phyloP scores from a whole-genome alignment of 1,140 invertebrate genomes.

The Brachionus angularis region DNA sequence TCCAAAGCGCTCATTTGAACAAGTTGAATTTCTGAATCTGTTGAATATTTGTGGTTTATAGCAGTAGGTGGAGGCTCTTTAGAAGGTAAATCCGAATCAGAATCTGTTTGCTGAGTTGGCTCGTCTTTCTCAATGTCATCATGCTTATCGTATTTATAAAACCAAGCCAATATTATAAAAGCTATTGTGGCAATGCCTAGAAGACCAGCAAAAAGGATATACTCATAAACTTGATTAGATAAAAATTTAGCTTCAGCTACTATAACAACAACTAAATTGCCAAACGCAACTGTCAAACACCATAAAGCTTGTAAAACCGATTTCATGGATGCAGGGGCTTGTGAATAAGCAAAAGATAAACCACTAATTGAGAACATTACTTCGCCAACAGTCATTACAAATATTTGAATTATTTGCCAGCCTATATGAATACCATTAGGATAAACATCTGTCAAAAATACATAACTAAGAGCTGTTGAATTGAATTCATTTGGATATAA shows the following conservation, averaged over 20 bases:
- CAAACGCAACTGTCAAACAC: constrained; percentile 80
- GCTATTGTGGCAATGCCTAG: constrained; percentile 77
- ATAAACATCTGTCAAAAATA: constrained; percentile 28
- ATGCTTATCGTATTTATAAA: no score
- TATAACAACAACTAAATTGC: constrained; percentile 82
- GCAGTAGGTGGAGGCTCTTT: no score
- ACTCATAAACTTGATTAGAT: constrained; percentile 63
- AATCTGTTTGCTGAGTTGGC: no score
- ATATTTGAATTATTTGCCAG: constrained; percentile 78
- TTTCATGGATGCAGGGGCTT: constrained; percentile 84
- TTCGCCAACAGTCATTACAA: constrained; percentile 76
- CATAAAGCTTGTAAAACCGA: constrained; percentile 82
- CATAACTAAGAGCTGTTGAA: constrained; percentile 27
- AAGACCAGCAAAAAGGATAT: constrained; percentile 78
- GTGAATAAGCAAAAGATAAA: constrained; percentile 79
- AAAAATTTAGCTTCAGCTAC: constrained; percentile 67
- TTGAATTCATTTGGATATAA: neutral
- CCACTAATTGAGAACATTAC: constrained; percentile 86
- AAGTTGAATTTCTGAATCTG: no score
- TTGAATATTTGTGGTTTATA: no score
- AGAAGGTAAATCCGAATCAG: no score
- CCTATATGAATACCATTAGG: constrained; percentile 66
- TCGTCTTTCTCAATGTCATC: no score
- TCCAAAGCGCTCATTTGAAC: no score
- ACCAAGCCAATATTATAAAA: no score